Base-by-base conservation (phyloP, 2,113 vertebrate genomes). In the Microcebus jonahi region DNA sequence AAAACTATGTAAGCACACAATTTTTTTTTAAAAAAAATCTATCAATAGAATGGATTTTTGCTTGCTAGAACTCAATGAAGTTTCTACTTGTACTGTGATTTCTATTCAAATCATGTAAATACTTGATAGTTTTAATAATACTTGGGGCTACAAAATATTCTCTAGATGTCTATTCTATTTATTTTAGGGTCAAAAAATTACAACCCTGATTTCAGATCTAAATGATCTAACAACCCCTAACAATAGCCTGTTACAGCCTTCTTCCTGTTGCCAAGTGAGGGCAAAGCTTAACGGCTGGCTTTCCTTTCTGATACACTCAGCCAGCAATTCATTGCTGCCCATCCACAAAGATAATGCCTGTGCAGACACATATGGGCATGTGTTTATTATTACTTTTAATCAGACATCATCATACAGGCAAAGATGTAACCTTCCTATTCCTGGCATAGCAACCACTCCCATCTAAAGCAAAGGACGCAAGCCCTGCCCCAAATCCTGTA, bases 401-500 rank as follows among this genome's bases (percentile, higher is more conserved):
- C 93, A 97, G 93, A 81, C 42, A 83, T 90, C 80, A 90, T 68
- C 82, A 88, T 55, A 70, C 31, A 59, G 59, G 59, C 71, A 93
- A 82, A 94, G 77, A 23, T 88, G 23, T 63, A 88, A 88, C 23
- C 42, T 88, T 95, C 76, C 71, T 55, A 9, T 73, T 95, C 85
- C 61, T 91, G 89, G 80, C 25, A 87, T 88, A 27, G 53, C 23
- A 89, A 31, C 86, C 85, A 95, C 97, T 95, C 96, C 96, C 73
- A 97, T 82, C 57, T 18, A 92, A 95, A 55, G 53, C 36, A 80
- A 85, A 88, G 45, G 61, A 77, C 2, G 2, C 45, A 73, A 93
- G 50, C 75, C 91, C 82, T 93, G 77, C 95, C 88, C 90, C 31
- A 84, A 25, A 83, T 91, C 96, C 81, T 97, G 97, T 95, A 96